phyloP scores from a whole-genome alignment of 2,113 vertebrate genomes.

The Dicentrarchus labrax region DNA sequence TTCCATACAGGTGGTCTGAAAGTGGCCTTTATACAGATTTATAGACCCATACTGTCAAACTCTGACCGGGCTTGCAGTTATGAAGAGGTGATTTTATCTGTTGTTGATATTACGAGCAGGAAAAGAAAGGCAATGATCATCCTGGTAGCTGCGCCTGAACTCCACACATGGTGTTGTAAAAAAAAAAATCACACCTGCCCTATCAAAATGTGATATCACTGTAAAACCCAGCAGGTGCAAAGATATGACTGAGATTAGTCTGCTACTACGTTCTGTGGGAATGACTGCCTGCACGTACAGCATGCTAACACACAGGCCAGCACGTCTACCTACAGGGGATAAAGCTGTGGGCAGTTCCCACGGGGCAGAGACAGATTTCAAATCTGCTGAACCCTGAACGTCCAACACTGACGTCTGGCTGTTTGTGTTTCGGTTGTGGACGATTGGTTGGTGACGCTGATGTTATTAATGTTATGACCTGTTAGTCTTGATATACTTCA shows the following conservation, averaged over 20 bases:
- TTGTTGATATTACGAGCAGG: background rate
- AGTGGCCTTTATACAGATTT: background rate
- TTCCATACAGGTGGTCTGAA: conserved; percentile 4
- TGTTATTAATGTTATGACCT: background rate
- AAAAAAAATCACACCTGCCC: conserved; percentile 32
- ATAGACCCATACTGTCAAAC: background rate
- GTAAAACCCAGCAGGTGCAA: conserved; percentile 16
- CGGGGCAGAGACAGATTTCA: background rate
- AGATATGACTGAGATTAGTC: conserved; percentile 44
- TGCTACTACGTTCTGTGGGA: background rate
- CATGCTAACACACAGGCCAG: background rate
- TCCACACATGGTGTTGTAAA: background rate
- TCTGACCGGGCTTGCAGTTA: background rate
- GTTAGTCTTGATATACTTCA: background rate
- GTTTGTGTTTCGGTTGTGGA: background rate
- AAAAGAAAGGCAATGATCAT: background rate
- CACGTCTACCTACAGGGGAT: background rate
- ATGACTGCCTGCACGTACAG: conserved; percentile 33
- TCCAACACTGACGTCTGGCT: background rate
- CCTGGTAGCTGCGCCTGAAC: background rate
- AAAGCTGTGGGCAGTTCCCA: background rate
- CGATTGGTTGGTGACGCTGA: too few relatives aligned
- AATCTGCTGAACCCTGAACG: background rate
- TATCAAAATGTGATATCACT: conserved; percentile 12
- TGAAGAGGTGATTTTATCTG: conserved; percentile 24